Evolutionary conservation across 2,888 invertebrate genomes (phyloP), one percentile per base, ranked within the genome.

Genomic region (Byasa hedistus): DNA sequence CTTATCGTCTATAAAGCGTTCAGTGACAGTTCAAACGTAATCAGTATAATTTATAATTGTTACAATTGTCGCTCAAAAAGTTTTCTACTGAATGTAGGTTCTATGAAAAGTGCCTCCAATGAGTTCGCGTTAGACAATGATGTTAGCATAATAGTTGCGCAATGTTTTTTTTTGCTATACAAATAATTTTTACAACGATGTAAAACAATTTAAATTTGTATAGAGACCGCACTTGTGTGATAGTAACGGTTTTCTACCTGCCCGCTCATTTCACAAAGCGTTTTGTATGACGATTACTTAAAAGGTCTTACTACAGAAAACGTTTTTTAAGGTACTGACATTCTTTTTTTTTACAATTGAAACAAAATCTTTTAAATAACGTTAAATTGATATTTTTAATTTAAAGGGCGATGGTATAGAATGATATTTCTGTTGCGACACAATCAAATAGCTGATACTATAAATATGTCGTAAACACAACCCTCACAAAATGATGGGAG

Each of bases 381-480:
- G 4, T 1, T 44, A 17, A 44, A 32, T 32, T 10, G 1, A n/a
- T 48, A 48, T 48, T n/a, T 19, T n/a, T n/a, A 7, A 5, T n/a
- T 48, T n/a, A 19, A 48, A 48, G 19, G 19, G 19, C 19, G 5
- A 48, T 15, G 4, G 12, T n/a, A 48, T n/a, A 48, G 0, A 5
- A 5, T 72, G 73, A 61, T 79, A 78, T 79, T 79, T 73, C 76
- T 82, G 79, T 80, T 77, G 80, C 84, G 80, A 82, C 82, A 84
- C 79, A 83, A 84, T 79, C 75, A 77, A 84, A 83, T 89, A 89
- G 88, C 89, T 91, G 89, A 85, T 87, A 78, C 82, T 78, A 80
- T 86, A 83, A 86, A 82, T 84, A 81, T 77, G 78, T 77, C 80
- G 83, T 84, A 79, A 82, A 84, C 81, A 80, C 79, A 74, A 78